Evolutionary conservation across 2,113 vertebrate genomes (phyloP), one percentile per base, ranked within the genome.

Genomic region (Triplophysa dalaica): DNA sequence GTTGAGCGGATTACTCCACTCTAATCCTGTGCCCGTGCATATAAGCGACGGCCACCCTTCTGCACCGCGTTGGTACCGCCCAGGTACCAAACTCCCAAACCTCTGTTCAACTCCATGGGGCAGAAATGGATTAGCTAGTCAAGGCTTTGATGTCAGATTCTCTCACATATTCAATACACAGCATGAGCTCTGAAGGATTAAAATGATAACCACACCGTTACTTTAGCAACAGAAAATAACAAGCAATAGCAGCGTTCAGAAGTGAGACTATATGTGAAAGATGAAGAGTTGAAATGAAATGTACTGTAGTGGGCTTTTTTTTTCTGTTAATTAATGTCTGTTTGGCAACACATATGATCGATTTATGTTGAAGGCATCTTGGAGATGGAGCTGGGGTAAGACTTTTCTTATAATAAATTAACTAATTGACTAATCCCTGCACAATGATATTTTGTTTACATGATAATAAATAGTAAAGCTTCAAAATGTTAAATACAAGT

Each of bases 71-170:
- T 29, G 38, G 8, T 63, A 63, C 69, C 48, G 83, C 58, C 82
- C 85, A 88, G 85, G 87, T 87, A 86, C 54, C 87, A 81, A 77
- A 21, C 60, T 12, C 77, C 70, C 48, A 70, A 33, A 63, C 29
- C 52, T 76, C 65, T 83, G 85, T 88, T 89, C 84, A 84, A 87
- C 85, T 89, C 85, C 52, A 81, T 11, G 33, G 83, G 83, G 87
- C 84, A 74, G 63, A 9, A 38, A 61, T 77, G 72, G 87, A 91
- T 92, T 89, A 91, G 58, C 24, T 66, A 83, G 84, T 70, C 21
- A 52, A 41, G 11, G 82, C 87, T 91, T 90, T 90, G 88, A 90
- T 89, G 88, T 89, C 84, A 85, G 83, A 89, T 87, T 85, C 82
- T 81, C 78, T 75, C 83, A 85, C 87, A 83, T 80, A 70, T 69